Percentiles rank a stretch among this genome's conserved stretches.
These are phyloP conservation scores for Germaria angustata DNA, from an alignment of 2,888 invertebrate genomes.

Conservation along the genomic window DNA sequence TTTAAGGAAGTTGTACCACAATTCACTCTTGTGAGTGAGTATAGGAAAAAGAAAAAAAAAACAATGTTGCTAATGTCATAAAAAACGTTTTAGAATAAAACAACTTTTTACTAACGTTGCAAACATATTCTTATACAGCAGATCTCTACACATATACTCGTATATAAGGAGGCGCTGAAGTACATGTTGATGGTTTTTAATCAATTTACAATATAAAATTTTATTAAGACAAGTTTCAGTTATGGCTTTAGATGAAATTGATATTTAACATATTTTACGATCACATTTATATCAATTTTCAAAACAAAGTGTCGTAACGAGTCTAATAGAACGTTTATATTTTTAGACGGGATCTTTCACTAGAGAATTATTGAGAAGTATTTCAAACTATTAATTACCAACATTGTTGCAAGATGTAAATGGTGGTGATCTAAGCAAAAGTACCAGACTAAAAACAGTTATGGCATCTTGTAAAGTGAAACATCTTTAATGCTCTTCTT, in stretches of 20 bases:
- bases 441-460: constrained; percentile 11
- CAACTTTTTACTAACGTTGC: not conserved
- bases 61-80: constrained; percentile 50
- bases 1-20: constrained; percentile 23
- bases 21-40: not conserved
- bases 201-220: constrained; percentile 66
- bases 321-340: not conserved
- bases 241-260: constrained; percentile 46
- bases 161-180: constrained; percentile 58
- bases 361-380: not conserved
- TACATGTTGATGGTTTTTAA: constrained; percentile 67
- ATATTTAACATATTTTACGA: constrained; percentile 66
- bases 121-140: not conserved
- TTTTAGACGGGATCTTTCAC: not conserved
- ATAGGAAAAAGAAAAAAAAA: not conserved
- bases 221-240: constrained; percentile 53
- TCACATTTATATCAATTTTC: constrained; percentile 61
- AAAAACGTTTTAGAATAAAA: constrained; percentile 7
- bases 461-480: not conserved
- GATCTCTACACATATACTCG: constrained; percentile 1
- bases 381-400: constrained; percentile 12
- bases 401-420: constrained; percentile 20
- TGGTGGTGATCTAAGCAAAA: not conserved
- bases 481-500: not conserved
- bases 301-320: constrained; percentile 27